Base-by-base conservation (phyloP, 2,797 vertebrate genomes). In the Cichlasoma orientale region DNA sequence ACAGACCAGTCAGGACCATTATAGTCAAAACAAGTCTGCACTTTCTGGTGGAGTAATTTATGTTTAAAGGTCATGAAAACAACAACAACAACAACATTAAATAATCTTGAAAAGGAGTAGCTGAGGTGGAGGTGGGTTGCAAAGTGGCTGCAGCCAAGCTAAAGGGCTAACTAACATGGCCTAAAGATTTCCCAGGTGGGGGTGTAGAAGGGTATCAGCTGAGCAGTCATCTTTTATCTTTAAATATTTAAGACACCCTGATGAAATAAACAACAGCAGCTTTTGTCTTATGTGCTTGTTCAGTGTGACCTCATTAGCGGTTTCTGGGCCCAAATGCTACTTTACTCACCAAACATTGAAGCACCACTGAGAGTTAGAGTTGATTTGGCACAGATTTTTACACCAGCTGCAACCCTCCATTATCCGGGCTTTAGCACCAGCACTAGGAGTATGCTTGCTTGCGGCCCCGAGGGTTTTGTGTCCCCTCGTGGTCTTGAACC, bases 51-150 rank as follows among this genome's bases (percentile, higher is more conserved):
- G n/a, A n/a, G n/a, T n/a, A n/a, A n/a, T n/a, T n/a, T n/a, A n/a
- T n/a, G n/a, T n/a, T n/a, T n/a, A n/a, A 0, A 58, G 31, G 31
- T 1, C 7, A 58, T 0, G 19, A 21, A n/a, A n/a, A n/a, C n/a
- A n/a, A n/a, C n/a, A 23, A 61, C 58, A 38, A 38, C 38, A 21
- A 1, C 1, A 31, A 31, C 31, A 59, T 12, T 38, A 33, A 14
- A 3, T 38, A 61, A 38, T 19, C 19, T 59, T 31, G 57, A 36
- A 59, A 59, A 36, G 1, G 11, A 36, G 2, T 3, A 21, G 2
- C 56, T 58, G 18, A 0, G 31, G 33, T 7, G 19, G 3, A 36
- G 31, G 7, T 59, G 19, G 57, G 57, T 23, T 59, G 33, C 33
- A 38, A 59, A 38, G 57, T 61, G 33, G 19, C 19, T 59, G 33